These are phyloP conservation scores for Neoniphon sammara DNA, from an alignment of 2,797 vertebrate species.

Conservation along the genomic window DNA sequence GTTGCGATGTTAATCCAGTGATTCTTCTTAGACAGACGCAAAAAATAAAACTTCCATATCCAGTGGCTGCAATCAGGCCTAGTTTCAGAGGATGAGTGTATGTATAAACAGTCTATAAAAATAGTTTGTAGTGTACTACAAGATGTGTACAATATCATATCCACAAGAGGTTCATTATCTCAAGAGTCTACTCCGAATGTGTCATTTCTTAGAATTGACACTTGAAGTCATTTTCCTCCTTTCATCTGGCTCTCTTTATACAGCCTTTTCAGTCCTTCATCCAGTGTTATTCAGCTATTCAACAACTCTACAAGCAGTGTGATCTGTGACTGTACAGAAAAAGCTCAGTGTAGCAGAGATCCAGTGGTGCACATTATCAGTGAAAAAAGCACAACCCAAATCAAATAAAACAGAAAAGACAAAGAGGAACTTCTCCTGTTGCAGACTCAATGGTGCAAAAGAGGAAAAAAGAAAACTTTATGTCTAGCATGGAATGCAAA, in stretches of 20 bases:
- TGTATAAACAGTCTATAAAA: conserved; percentile 14
- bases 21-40: conserved; percentile 2
- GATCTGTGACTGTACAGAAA: conserved; percentile 16
- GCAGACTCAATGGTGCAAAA: background rate
- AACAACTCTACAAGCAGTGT: conserved; percentile 33
- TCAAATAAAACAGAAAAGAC: background rate
- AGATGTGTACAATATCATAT: conserved; percentile 17
- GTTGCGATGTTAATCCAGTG: conserved; percentile 63
- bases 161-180: background rate
- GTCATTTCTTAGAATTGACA: conserved; percentile 23
- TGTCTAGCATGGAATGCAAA: conserved; percentile 36
- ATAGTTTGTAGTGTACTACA: conserved; percentile 11
- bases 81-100: conserved; percentile 20
- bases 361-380: conserved; percentile 36
- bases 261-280: conserved; percentile 23
- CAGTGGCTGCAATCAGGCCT: conserved; percentile 41
- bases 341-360: conserved; percentile 41
- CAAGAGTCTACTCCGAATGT: conserved; percentile 27
- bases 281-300: conserved; percentile 41
- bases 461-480: too few species aligned
- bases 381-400: background rate
- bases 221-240: background rate
- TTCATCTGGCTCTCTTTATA: background rate
- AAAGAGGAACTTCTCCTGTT: background rate
- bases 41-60: conserved; percentile 26